Evolutionary conservation across 2,888 invertebrate species (phyloP).

Genomic region (Parnassius smintheus): DNA sequence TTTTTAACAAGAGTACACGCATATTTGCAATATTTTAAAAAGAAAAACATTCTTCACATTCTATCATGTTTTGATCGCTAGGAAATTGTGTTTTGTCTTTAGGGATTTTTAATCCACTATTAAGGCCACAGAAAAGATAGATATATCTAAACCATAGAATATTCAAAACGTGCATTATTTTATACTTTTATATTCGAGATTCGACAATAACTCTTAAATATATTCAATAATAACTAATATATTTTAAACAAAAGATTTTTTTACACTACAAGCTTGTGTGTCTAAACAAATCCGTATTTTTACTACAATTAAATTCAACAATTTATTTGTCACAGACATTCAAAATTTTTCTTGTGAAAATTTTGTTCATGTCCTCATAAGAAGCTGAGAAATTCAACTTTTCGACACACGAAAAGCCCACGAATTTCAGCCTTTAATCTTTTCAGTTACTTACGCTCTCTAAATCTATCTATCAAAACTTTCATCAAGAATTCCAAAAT

Average conservation of each 20-base stretch:
- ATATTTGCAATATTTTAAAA: no score
- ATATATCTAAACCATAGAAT: neutral
- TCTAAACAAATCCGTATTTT: neutral
- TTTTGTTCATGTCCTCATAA: conserved; percentile 61
- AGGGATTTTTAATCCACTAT: neutral
- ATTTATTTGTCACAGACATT: conserved; percentile 46
- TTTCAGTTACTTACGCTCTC: conserved; percentile 50
- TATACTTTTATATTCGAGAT: neutral
- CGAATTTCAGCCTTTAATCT: conserved; percentile 52
- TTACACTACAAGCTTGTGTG: neutral
- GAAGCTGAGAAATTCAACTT: conserved; percentile 60
- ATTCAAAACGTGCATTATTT: neutral
- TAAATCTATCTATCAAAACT: conserved; percentile 42
- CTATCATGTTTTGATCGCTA: no score
- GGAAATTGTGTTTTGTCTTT: neutral
- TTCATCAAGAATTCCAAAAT: conserved; percentile 51
- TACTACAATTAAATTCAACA: neutral
- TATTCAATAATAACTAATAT: neutral
- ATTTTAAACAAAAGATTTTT: neutral
- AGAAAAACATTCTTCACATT: no score
- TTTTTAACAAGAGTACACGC: neutral
- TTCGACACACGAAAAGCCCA: conserved; percentile 63
- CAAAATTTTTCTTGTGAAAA: conserved; percentile 68
- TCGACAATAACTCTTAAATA: neutral
- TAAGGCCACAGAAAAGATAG: neutral